These are phyloP conservation scores for Phengaris arion DNA, from an alignment of 2,888 invertebrate species.

Conservation along the genomic window DNA sequence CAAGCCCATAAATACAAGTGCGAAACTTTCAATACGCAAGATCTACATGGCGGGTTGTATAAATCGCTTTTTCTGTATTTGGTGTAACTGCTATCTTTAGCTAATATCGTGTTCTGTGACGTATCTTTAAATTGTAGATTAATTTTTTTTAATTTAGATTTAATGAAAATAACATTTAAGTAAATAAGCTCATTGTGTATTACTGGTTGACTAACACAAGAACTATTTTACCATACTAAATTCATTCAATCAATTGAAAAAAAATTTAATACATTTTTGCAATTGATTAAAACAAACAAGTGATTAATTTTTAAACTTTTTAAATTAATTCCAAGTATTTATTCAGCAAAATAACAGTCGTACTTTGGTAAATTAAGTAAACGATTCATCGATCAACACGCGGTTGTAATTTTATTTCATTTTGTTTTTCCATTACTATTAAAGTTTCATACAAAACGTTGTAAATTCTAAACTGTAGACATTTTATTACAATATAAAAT, in stretches of 20 bases:
- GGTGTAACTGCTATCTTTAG: neutral
- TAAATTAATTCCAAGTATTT: too few relatives aligned
- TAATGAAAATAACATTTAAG: neutral
- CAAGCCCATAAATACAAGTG: conserved; percentile 43
- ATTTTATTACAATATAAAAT: too few relatives aligned
- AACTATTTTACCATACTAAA: too few relatives aligned
- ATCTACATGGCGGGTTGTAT: conserved; percentile 26
- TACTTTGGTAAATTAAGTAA: neutral
- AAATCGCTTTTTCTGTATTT: conserved; percentile 25
- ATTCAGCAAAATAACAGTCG: too few relatives aligned
- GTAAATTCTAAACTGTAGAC: too few relatives aligned
- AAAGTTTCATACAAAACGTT: too few relatives aligned
- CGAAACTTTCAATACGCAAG: conserved; percentile 41
- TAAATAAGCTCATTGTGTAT: too few relatives aligned
- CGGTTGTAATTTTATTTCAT: neutral
- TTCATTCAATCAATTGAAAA: too few relatives aligned
- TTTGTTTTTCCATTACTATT: neutral
- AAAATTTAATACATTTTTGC: too few relatives aligned
- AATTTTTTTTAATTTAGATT: neutral
- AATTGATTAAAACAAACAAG: too few relatives aligned
- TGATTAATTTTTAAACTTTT: too few relatives aligned
- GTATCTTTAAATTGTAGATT: neutral
- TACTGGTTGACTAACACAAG: too few relatives aligned
- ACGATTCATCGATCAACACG: neutral
- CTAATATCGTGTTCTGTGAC: neutral